phyloP scores from a whole-genome alignment of 2,797 vertebrate species.

The Orestias chungarensis region DNA sequence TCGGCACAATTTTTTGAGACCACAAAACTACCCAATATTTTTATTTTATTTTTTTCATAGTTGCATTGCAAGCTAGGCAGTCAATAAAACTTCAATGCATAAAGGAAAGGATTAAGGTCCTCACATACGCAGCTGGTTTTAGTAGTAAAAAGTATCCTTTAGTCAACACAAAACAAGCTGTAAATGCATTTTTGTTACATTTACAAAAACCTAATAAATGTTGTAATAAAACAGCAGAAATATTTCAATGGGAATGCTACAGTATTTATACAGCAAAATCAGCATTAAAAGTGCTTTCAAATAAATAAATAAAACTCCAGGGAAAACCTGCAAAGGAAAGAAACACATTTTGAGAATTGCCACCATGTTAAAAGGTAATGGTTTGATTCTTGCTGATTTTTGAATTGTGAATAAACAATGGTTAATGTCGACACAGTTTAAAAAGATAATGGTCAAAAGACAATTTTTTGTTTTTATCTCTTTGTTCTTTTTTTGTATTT shows the following conservation, averaged over 20 bases:
- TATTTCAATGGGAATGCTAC: neutral
- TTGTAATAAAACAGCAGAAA: neutral
- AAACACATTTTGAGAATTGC: neutral
- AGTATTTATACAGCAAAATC: neutral
- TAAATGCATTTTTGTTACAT: neutral
- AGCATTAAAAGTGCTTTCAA: neutral
- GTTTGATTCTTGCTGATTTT: neutral
- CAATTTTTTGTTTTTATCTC: too few species aligned
- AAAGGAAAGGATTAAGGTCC: neutral
- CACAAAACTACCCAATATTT: too few species aligned
- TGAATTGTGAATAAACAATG: neutral
- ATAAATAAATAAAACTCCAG: neutral
- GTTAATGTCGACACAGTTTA: neutral
- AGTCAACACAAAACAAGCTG: neutral
- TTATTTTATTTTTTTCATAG: too few species aligned
- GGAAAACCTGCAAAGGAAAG: neutral
- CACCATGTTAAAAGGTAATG: neutral
- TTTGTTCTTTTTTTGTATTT: too few species aligned
- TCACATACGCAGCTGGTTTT: neutral
- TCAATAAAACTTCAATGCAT: too few species aligned
- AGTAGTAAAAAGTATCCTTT: neutral
- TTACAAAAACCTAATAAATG: neutral
- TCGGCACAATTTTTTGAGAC: conserved; percentile 58
- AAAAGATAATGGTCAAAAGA: neutral
- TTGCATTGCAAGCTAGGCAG: too few species aligned